Conservation (phyloP, 2,797 vertebrate species). For the Danio kyathit region DNA sequence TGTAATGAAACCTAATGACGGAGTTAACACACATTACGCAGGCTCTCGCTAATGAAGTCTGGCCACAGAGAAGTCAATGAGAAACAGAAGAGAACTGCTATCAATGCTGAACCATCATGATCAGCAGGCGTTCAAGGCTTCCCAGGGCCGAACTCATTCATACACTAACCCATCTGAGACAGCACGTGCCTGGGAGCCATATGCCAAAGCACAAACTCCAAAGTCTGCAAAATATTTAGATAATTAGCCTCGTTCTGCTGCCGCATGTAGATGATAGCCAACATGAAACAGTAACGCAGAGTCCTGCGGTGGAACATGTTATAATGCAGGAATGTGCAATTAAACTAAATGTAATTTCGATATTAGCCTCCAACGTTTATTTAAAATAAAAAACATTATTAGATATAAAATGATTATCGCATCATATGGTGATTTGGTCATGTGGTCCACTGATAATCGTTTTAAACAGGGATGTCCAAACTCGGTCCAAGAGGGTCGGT, state of each 20-base stretch:
- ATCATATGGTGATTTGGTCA: no score
- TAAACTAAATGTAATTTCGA: no score
- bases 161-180: conserved; percentile 11
- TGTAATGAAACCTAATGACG: conserved; percentile 74
- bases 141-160: not conserved
- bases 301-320: conserved; percentile 12
- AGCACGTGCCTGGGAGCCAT: conserved; percentile 14
- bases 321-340: no score
- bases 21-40: conserved; percentile 75
- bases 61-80: conserved; percentile 69
- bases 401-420: no score
- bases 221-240: conserved; percentile 4
- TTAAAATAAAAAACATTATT: no score
- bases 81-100: conserved; percentile 53
- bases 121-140: not conserved
- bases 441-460: no score
- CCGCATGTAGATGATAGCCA: not conserved
- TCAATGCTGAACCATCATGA: conserved; percentile 10
- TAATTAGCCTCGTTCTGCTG: conserved; percentile 19
- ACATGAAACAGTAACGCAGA: not conserved
- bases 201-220: not conserved
- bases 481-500: no score
- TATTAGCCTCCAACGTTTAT: no score
- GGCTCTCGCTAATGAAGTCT: conserved; percentile 71
- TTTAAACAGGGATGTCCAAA: no score